Evolutionary conservation across 2,888 invertebrate species (phyloP), one percentile per base, ranked within the genome.

Genomic region (Acleris emargana): DNA sequence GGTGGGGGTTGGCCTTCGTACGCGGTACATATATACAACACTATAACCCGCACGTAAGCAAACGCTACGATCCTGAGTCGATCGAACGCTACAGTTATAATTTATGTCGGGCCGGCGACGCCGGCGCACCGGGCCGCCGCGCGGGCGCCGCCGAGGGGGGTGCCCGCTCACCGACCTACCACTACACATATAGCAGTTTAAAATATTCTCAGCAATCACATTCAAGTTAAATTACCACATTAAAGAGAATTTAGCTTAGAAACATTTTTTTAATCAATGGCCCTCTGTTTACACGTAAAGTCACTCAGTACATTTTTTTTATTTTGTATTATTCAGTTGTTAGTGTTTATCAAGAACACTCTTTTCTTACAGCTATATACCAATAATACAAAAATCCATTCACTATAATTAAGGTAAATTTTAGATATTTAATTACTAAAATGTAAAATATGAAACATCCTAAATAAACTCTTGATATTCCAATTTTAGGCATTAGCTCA

Each of bases 391-490:
- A 91, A 91, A 91, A 92, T 92, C 89, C 90, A 87, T 91, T 89
- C 79, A 89, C 90, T 91, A 91, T 90, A 91, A 90, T 91, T 91
- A 92, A 90, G 91, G 91, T 92, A 91, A 91, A 91, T 91, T 91
- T 92, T 91, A 91, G 91, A 90, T 91, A 91, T 90, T 91, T 91
- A 91, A 91, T 88, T 87, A 88, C 91, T 91, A 91, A 90, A 91
- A 92, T 91, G 91, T 92, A 92, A 91, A 91, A 91, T 91, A 91
- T 91, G 88, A 91, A 88, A 91, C 91, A 86, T 92, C 91, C 91
- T 92, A 91, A 92, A 92, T 92, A 92, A 92, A 92, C 91, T 92
- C 92, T 66, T 92, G 92, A 92, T 91, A 92, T 91, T 89, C 91
- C 91, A 91, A 91, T 89, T 90, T 89, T 91, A 92, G 91, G 91